phyloP scores from a whole-genome alignment of 1,140 invertebrate genomes.

The Xylocopa sonorina region DNA sequence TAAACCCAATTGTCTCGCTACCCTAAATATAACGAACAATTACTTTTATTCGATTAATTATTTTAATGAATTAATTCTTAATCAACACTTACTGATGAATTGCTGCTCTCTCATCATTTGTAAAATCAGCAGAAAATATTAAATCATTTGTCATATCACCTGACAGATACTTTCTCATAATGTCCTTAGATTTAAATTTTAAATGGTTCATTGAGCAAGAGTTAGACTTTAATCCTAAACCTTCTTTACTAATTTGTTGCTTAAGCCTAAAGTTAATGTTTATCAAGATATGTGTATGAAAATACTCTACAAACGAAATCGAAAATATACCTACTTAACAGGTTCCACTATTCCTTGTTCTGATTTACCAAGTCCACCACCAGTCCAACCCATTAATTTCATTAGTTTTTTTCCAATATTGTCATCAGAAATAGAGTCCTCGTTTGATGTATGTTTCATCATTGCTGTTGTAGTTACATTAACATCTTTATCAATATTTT shows the following conservation, averaged over 20 bases:
- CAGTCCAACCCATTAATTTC: constrained; percentile 91
- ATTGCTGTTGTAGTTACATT: constrained; percentile 45
- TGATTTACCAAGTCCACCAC: constrained; percentile 88
- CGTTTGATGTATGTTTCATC: constrained; percentile 21
- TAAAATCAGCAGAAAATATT: constrained; percentile 87
- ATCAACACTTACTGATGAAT: constrained; percentile 86
- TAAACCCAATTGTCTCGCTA: constrained; percentile 75
- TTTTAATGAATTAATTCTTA: background rate
- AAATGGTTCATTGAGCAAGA: constrained; percentile 75
- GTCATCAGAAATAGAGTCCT: constrained; percentile 75
- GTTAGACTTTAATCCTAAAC: constrained; percentile 73
- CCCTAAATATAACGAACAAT: constrained; percentile 51
- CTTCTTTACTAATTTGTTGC: constrained; percentile 72
- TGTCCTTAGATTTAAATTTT: constrained; percentile 72
- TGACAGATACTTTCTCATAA: constrained; percentile 82
- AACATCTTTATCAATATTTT: background rate
- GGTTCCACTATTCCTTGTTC: constrained; percentile 87
- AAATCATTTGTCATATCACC: constrained; percentile 83
- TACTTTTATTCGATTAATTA: background rate
- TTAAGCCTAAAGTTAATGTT: constrained; percentile 73
- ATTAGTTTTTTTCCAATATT: constrained; percentile 88
- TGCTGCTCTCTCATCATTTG: constrained; percentile 86
- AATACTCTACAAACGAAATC: background rate
- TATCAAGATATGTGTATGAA: background rate
- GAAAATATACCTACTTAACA: constrained; percentile 80